Evolutionary conservation across 2,113 vertebrate species (phyloP).

Genomic region (Odontophorus gujanensis): DNA sequence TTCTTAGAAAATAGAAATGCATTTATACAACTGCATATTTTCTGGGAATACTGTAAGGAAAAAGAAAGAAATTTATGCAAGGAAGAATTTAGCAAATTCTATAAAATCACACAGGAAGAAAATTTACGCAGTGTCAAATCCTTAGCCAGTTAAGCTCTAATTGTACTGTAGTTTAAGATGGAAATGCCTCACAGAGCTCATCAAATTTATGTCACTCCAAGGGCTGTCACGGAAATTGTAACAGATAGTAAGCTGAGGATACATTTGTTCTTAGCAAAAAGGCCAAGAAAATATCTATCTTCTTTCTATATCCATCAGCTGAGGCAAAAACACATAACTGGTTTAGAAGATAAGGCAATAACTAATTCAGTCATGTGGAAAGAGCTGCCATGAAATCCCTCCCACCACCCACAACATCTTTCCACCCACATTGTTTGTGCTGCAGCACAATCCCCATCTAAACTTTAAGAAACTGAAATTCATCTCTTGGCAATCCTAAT

Average conservation of each 20-base stretch:
- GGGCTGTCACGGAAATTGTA: conserved; percentile 52
- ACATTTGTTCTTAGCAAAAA: conserved; percentile 61
- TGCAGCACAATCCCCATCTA: conserved; percentile 62
- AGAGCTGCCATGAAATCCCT: conserved; percentile 67
- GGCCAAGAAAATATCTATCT: conserved; percentile 42
- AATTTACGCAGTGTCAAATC: conserved; percentile 30
- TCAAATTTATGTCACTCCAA: conserved; percentile 57
- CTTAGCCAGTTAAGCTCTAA: conserved; percentile 52
- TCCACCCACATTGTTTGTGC: conserved; percentile 71
- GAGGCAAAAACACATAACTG: conserved; percentile 54
- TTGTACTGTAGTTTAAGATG: conserved; percentile 45
- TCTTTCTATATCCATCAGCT: conserved; percentile 62
- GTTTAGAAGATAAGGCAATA: conserved; percentile 70
- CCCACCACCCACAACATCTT: conserved; percentile 70
- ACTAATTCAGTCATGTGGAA: conserved; percentile 71
- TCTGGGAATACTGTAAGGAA: conserved; percentile 1
- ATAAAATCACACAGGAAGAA: conserved; percentile 42
- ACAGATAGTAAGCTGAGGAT: conserved; percentile 52
- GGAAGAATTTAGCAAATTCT: conserved; percentile 1
- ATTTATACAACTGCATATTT: not conserved
- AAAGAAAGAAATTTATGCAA: not conserved
- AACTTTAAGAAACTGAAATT: conserved; percentile 70
- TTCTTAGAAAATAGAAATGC: not conserved
- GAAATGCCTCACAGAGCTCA: conserved; percentile 50
- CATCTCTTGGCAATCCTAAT: conserved; percentile 47